These are phyloP conservation scores for Odontocolon sp. DNA, from an alignment of 2,888 invertebrate genomes.

Conservation along the genomic window DNA sequence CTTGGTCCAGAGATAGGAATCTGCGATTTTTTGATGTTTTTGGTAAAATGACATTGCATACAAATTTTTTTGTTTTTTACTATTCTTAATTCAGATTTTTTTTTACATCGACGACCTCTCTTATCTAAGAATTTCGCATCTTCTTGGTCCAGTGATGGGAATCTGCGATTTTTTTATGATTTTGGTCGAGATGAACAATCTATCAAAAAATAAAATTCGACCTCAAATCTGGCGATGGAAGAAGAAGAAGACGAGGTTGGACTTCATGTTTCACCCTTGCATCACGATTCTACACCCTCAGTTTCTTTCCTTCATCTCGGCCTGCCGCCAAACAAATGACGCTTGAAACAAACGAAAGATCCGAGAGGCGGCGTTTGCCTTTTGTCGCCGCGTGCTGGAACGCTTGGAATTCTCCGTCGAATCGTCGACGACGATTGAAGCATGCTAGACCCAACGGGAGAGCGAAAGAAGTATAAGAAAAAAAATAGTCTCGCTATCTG, in stretches of 20 bases:
- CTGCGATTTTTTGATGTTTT: too few relatives aligned
- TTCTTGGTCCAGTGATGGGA: too few relatives aligned
- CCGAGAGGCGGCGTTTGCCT: slow-evolving; percentile 77
- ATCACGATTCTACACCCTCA: slow-evolving; percentile 35
- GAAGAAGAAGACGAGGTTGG: slow-evolving; percentile 30
- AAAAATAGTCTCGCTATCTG: slow-evolving; percentile 43
- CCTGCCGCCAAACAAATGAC: slow-evolving; percentile 79
- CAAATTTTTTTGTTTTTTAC: too few relatives aligned
- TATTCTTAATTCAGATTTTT: slow-evolving; percentile 25
- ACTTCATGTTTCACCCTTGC: slow-evolving; percentile 52
- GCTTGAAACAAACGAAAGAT: slow-evolving; percentile 80
- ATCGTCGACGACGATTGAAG: slow-evolving; percentile 55
- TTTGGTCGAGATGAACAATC: too few relatives aligned
- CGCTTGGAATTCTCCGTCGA: slow-evolving; percentile 54
- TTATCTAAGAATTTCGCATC: too few relatives aligned
- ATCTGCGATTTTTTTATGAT: too few relatives aligned
- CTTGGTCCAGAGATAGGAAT: too few relatives aligned
- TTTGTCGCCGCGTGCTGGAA: slow-evolving; percentile 68
- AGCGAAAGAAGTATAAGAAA: slow-evolving; percentile 25
- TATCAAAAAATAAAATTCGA: too few relatives aligned
- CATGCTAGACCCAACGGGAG: slow-evolving; percentile 40
- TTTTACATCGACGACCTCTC: slow-evolving; percentile 4
- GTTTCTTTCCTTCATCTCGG: slow-evolving; percentile 60
- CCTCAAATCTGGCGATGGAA: too few relatives aligned
- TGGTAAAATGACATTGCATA: too few relatives aligned